Evolutionary conservation across 2,113 vertebrate genomes (phyloP).

Genomic region (Pitta sordida): DNA sequence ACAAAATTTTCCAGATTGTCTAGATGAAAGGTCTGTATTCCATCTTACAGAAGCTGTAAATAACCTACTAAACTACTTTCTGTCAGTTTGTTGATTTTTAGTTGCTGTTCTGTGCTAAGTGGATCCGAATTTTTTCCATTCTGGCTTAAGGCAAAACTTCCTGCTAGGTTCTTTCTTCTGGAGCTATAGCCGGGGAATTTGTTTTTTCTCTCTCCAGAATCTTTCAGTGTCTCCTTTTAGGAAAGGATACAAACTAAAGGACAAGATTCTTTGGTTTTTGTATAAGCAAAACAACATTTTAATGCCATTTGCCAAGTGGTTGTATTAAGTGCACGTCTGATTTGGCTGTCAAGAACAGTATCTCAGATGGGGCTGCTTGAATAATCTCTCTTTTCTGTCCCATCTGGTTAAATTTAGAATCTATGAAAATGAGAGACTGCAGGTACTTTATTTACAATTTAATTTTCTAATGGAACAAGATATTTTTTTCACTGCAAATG

Average conservation of each 20-base stretch:
- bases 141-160: neutral
- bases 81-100: neutral
- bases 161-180: neutral
- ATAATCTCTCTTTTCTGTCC: slow-evolving; percentile 25
- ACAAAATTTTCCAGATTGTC: neutral
- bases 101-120: neutral
- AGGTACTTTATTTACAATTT: neutral
- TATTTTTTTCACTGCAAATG: neutral
- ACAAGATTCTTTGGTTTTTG: neutral
- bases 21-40: neutral
- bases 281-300: neutral
- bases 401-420: slow-evolving; percentile 5
- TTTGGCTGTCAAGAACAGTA: neutral
- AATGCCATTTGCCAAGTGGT: neutral
- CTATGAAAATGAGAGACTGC: neutral
- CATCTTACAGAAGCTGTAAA: neutral
- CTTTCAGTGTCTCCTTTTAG: neutral
- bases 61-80: neutral
- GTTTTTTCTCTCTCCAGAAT: neutral
- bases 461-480: neutral
- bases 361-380: neutral
- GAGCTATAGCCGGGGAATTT: neutral
- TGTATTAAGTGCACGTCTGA: neutral
- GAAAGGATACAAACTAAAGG: neutral
- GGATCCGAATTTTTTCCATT: neutral